These are phyloP conservation scores for Myoxocephalus aenaeus DNA, from an alignment of 2,797 vertebrate species.

Conservation along the genomic window DNA sequence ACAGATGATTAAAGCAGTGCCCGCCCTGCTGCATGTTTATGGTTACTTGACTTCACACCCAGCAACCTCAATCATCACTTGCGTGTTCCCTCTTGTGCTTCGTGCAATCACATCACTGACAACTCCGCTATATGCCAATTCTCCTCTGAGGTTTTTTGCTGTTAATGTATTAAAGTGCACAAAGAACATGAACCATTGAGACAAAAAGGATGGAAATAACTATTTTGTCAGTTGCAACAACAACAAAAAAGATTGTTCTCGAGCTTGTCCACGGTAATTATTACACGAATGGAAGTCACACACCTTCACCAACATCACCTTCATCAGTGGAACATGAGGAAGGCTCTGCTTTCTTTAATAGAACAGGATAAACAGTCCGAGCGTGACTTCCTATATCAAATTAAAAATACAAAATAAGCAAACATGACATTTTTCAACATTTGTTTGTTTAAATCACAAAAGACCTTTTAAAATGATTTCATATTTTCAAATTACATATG, in stretches of 20 bases:
- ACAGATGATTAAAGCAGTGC: not conserved
- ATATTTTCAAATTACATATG: not conserved
- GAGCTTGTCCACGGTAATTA: no score
- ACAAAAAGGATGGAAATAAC: no score
- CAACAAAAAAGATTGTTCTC: no score
- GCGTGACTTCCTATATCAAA: not conserved
- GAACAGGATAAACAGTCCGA: not conserved
- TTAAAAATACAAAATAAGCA: not conserved
- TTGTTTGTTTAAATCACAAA: not conserved
- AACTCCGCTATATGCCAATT: not conserved
- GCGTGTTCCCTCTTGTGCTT: not conserved
- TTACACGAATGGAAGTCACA: no score
- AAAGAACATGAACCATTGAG: no score
- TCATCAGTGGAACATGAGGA: not conserved
- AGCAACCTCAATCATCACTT: not conserved
- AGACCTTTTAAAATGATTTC: not conserved
- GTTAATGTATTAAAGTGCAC: no score
- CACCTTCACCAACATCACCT: no score
- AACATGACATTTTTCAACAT: not conserved
- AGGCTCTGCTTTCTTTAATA: no score
- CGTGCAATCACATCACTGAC: not conserved
- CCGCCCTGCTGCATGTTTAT: not conserved
- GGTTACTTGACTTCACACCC: constrained; percentile 7
- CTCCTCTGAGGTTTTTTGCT: no score
- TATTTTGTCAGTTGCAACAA: no score